These are phyloP conservation scores for Brachionus calyciflorus DNA, from an alignment of 1,140 invertebrate genomes.

Conservation along the genomic window DNA sequence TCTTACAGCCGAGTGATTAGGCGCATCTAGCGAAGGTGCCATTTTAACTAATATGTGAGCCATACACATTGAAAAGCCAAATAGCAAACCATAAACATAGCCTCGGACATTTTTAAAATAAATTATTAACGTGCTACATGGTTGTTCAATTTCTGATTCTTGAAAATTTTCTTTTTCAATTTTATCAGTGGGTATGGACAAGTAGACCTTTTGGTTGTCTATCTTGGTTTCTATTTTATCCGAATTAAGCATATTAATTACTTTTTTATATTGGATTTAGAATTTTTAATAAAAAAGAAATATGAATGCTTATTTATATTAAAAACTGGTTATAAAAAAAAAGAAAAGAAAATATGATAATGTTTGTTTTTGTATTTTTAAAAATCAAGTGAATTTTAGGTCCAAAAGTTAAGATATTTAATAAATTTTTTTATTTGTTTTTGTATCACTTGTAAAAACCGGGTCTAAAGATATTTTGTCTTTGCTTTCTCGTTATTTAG, in stretches of 20 bases:
- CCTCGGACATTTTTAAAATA: neutral
- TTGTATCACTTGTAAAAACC: too few relatives aligned
- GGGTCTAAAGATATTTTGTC: too few relatives aligned
- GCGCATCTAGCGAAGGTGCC: slow-evolving; percentile 22
- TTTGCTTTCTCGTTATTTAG: too few relatives aligned
- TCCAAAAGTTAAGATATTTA: too few relatives aligned
- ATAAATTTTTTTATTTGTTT: too few relatives aligned
- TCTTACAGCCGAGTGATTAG: slow-evolving; percentile 22
- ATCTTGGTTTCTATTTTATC: neutral
- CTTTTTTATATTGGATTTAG: neutral
- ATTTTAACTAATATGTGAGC: slow-evolving; percentile 37
- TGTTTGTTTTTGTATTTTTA: too few relatives aligned
- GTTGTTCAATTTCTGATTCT: neutral
- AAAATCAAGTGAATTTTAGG: too few relatives aligned
- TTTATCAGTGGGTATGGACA: neutral
- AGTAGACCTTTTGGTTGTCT: too few relatives aligned
- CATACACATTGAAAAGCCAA: slow-evolving; percentile 43
- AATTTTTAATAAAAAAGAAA: neutral
- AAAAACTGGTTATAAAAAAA: too few relatives aligned
- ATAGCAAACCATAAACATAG: neutral
- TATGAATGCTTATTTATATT: too few relatives aligned
- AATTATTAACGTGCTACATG: neutral
- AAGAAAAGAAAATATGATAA: too few relatives aligned
- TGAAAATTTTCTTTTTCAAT: neutral
- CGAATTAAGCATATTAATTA: neutral